These are phyloP conservation scores for Trididemnum nubilum DNA, from an alignment of 23 tunicate species.

Conservation along the genomic window DNA sequence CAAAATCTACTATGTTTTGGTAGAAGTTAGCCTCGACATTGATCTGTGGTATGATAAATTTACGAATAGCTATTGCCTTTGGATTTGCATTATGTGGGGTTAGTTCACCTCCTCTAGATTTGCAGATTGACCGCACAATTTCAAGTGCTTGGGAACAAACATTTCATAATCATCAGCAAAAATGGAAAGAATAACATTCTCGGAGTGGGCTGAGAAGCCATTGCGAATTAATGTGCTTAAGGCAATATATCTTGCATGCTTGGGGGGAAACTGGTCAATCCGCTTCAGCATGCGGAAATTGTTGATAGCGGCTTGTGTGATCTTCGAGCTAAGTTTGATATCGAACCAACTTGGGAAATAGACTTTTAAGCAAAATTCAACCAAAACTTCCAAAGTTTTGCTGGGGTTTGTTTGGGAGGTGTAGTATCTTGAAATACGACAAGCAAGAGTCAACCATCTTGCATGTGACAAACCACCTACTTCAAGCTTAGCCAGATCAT, in stretches of 20 bases:
- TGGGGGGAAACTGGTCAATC: conserved; percentile 21
- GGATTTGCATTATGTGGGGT: neutral
- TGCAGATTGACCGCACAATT: conserved; percentile 12
- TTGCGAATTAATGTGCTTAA: conserved; percentile 4
- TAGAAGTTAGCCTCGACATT: neutral
- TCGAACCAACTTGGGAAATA: conserved; percentile 40
- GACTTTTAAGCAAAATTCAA: neutral
- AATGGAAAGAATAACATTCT: conserved; percentile 25
- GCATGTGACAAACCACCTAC: conserved; percentile 38
- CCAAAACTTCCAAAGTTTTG: conserved; percentile 10
- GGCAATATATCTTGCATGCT: conserved; percentile 16
- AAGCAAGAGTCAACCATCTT: too few relatives aligned
- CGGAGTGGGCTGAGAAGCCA: conserved; percentile 36
- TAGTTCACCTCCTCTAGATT: neutral
- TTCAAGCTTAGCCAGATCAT: conserved; percentile 20
- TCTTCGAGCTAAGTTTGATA: conserved; percentile 5
- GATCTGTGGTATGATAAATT: conserved; percentile 12
- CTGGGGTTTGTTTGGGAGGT: conserved; percentile 11
- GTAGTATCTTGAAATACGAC: conserved; percentile 22
- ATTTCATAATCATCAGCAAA: conserved; percentile 12
- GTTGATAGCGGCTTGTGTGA: conserved; percentile 12
- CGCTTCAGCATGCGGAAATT: conserved; percentile 22
- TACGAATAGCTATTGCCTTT: neutral
- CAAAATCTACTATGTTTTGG: conserved; percentile 16
- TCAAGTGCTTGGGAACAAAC: conserved; percentile 14